phyloP scores from a whole-genome alignment of 2,113 vertebrate species.

The Polypterus bichir region DNA sequence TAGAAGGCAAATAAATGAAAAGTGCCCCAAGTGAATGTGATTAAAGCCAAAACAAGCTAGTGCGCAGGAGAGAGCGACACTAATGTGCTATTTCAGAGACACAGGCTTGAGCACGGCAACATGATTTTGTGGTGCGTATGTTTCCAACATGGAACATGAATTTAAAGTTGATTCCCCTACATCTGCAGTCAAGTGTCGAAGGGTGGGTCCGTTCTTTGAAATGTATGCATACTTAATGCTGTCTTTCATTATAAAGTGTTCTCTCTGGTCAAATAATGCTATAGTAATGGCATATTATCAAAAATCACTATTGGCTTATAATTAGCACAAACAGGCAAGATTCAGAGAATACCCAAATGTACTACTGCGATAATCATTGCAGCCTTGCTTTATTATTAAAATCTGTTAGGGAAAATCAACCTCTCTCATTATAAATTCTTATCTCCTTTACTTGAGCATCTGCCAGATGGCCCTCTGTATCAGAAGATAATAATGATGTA shows the following conservation, averaged over 20 bases:
- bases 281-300: constrained; percentile 28
- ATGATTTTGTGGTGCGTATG: no score
- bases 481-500: constrained; percentile 62
- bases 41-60: no score
- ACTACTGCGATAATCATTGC: constrained; percentile 43
- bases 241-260: constrained; percentile 3
- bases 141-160: no score
- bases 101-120: no score
- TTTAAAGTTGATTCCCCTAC: no score
- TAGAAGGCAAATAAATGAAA: not conserved
- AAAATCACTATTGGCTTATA: constrained; percentile 17
- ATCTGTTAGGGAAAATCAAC: constrained; percentile 46
- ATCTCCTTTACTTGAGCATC: constrained; percentile 50
- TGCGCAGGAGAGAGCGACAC: no score
- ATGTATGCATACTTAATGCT: not conserved
- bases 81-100: no score
- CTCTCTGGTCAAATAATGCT: constrained; percentile 11
- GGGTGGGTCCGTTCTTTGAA: no score
- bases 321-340: constrained; percentile 39
- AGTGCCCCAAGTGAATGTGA: no score
- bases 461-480: constrained; percentile 55
- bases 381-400: constrained; percentile 50
- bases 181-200: no score
- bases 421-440: constrained; percentile 55
- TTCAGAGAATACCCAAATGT: constrained; percentile 41